These are phyloP conservation scores for Chrysoperla carnea DNA, from an alignment of 1,140 invertebrate species.

Conservation along the genomic window DNA sequence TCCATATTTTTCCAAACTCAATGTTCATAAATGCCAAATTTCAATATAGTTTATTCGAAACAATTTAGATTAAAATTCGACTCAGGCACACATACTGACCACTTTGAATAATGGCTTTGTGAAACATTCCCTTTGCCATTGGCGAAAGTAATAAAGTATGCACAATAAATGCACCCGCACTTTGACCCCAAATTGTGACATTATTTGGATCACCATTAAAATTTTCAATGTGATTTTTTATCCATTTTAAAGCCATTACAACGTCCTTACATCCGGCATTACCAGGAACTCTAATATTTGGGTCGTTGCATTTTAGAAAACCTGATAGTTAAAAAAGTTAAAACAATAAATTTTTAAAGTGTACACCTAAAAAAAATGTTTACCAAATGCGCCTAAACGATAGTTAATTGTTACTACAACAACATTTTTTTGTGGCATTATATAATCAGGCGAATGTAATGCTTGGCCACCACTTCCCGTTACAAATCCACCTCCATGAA, in stretches of 20 bases:
- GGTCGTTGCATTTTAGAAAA: background rate
- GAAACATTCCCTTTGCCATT: no score
- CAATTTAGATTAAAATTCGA: no score
- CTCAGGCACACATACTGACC: no score
- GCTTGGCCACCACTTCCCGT: conserved; percentile 35
- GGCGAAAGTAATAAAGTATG: no score
- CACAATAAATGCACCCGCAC: conserved; percentile 15
- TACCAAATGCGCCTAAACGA: conserved; percentile 38
- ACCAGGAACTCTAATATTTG: conserved; percentile 26
- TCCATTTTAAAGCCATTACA: conserved; percentile 37
- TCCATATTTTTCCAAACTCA: no score
- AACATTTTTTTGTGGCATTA: conserved; percentile 35
- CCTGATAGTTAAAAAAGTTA: background rate
- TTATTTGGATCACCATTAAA: conserved; percentile 46
- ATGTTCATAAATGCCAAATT: no score
- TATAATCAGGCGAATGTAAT: conserved; percentile 39
- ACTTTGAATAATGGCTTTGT: no score
- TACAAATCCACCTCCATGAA: conserved; percentile 52
- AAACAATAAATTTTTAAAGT: background rate
- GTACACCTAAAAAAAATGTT: background rate
- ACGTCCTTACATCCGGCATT: conserved; percentile 50
- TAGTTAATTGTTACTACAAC: conserved; percentile 51
- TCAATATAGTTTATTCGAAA: no score
- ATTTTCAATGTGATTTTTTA: conserved; percentile 38
- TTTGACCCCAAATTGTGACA: conserved; percentile 39